Evolutionary conservation across 2,113 vertebrate species (phyloP).

Genomic region (Lamprologus tigripictilis): DNA sequence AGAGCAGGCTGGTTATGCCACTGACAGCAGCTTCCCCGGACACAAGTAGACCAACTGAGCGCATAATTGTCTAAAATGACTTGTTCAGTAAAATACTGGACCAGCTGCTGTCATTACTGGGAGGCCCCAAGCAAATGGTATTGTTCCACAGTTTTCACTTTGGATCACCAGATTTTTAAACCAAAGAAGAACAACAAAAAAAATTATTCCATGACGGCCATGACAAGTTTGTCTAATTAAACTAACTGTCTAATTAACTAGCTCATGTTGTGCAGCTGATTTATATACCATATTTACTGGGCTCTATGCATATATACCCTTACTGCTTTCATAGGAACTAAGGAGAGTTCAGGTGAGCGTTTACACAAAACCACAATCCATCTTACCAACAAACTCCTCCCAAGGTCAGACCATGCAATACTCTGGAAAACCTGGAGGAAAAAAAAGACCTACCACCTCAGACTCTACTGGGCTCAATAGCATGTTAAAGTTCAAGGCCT

Average conservation of each 20-base stretch:
- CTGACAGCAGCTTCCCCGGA: constrained; percentile 20
- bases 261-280: neutral
- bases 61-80: constrained; percentile 46
- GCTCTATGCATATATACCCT: neutral
- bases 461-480: neutral
- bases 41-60: constrained; percentile 35
- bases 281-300: neutral
- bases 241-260: neutral
- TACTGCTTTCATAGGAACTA: neutral
- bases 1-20: constrained; percentile 43
- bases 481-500: neutral
- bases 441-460: neutral
- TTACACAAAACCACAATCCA: neutral
- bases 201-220: rapidly evolving
- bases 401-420: neutral
- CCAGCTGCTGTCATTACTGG: constrained; percentile 23
- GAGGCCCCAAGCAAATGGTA: constrained; percentile 6
- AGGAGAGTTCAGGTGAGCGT: neutral
- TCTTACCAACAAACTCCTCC: neutral
- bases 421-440: rapidly evolving
- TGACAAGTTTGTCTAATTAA: neutral
- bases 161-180: neutral
- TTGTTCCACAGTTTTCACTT: constrained; percentile 24
- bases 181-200: neutral
- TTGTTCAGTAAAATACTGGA: constrained; percentile 49